Evolutionary conservation across 2,888 invertebrate genomes (phyloP).

Genomic region (Drosophila diplacantha): DNA sequence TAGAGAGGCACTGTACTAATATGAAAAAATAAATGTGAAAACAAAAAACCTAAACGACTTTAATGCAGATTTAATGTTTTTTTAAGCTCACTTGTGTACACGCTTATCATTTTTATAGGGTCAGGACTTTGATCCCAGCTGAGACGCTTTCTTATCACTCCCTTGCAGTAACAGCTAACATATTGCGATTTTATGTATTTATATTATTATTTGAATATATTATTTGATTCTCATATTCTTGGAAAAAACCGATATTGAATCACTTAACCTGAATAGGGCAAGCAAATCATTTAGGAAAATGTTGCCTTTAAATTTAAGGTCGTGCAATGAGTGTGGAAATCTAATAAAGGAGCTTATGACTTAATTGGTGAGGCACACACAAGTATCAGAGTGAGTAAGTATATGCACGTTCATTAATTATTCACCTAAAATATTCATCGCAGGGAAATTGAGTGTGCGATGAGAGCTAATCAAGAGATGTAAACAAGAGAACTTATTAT

Average conservation of each 20-base stretch:
- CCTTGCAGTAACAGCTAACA: conserved; percentile 26
- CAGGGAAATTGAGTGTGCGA: conserved; percentile 16
- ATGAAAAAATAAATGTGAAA: background rate
- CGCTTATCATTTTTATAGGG: background rate
- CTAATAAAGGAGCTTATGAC: conserved; percentile 35
- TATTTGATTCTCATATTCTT: too few relatives aligned
- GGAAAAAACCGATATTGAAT: background rate
- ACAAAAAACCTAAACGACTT: background rate
- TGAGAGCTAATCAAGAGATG: conserved; percentile 16
- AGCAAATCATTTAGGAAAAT: background rate
- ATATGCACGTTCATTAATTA: conserved; percentile 1
- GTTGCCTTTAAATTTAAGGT: background rate
- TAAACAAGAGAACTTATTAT: conserved; percentile 10
- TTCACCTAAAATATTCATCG: conserved; percentile 31
- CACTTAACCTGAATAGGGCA: background rate
- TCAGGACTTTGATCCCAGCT: conserved; percentile 37
- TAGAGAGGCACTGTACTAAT: background rate
- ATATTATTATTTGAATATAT: too few relatives aligned
- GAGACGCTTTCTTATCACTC: conserved; percentile 26
- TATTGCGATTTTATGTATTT: background rate
- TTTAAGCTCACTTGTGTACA: too few relatives aligned
- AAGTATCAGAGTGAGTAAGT: background rate
- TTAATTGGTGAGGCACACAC: conserved; percentile 10
- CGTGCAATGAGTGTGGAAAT: conserved; percentile 26
- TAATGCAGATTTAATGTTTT: background rate